Evolutionary conservation across 2,797 vertebrate genomes (phyloP).

Genomic region (Todus mexicanus): DNA sequence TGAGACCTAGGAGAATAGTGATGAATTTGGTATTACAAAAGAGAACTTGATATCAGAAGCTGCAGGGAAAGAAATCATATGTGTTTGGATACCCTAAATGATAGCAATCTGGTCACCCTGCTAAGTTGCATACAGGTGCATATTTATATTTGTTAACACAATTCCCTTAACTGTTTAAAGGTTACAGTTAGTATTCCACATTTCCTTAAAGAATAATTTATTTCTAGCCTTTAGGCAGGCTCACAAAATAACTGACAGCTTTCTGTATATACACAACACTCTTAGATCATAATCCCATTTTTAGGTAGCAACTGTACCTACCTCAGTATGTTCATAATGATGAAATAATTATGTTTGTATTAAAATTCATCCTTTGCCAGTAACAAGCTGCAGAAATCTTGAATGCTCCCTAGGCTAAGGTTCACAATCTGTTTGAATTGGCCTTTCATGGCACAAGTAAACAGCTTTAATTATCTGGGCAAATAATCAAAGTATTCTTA

Average conservation of each 20-base stretch:
- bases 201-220: slow-evolving; percentile 21
- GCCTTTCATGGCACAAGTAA: slow-evolving; percentile 40
- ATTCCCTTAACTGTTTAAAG: background rate
- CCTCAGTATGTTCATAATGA: slow-evolving; percentile 26
- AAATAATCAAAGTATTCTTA: slow-evolving; percentile 52
- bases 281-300: slow-evolving; percentile 8
- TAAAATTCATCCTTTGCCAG: slow-evolving; percentile 43
- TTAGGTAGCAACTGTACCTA: slow-evolving; percentile 6
- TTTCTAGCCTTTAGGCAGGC: background rate
- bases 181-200: background rate
- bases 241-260: slow-evolving; percentile 7
- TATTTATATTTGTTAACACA: slow-evolving; percentile 1
- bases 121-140: background rate
- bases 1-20: background rate
- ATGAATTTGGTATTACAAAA: background rate
- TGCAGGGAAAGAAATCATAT: background rate
- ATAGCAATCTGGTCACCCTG: background rate
- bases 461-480: slow-evolving; percentile 48
- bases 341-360: slow-evolving; percentile 43
- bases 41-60: background rate
- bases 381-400: slow-evolving; percentile 40
- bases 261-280: slow-evolving; percentile 3
- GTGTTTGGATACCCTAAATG: background rate
- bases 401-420: slow-evolving; percentile 43
- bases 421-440: slow-evolving; percentile 59